Evolutionary conservation across 2,888 invertebrate genomes (phyloP).

Genomic region (Melieria crassipennis): DNA sequence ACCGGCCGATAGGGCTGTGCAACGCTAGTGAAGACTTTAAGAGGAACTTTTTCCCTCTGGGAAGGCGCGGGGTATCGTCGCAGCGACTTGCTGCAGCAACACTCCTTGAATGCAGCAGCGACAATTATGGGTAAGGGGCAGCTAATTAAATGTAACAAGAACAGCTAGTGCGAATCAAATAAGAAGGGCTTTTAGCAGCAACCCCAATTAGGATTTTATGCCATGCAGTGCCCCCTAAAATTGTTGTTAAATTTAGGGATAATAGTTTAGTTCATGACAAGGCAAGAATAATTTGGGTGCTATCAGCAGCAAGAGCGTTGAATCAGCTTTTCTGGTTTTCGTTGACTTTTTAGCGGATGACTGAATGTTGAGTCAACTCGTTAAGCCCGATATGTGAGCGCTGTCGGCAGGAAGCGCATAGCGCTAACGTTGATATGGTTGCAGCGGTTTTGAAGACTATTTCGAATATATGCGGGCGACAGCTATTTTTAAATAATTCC

Average conservation of each 20-base stretch:
- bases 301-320: too few species aligned
- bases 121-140: slow-evolving; percentile 23
- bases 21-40: too few species aligned
- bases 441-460: slow-evolving; percentile 15
- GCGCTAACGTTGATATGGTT: neutral
- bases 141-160: slow-evolving; percentile 12
- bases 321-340: too few species aligned
- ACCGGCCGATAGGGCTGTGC: too few species aligned
- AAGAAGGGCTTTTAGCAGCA: too few species aligned
- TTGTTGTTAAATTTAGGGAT: slow-evolving; percentile 27
- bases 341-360: neutral
- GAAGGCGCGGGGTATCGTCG: slow-evolving; percentile 7
- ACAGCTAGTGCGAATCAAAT: too few species aligned
- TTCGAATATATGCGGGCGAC: slow-evolving; percentile 21
- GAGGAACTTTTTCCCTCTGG: too few species aligned
- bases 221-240: slow-evolving; percentile 2
- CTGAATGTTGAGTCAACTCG: slow-evolving; percentile 27
- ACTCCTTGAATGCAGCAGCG: slow-evolving; percentile 30
- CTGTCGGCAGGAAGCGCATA: neutral
- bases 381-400: neutral
- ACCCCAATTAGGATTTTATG: too few species aligned
- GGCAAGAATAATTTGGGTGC: too few species aligned
- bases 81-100: slow-evolving; percentile 22
- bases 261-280: slow-evolving; percentile 16
- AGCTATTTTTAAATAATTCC: slow-evolving; percentile 31